phyloP scores from a whole-genome alignment of 2,113 vertebrate species.

The Bos indicus region DNA sequence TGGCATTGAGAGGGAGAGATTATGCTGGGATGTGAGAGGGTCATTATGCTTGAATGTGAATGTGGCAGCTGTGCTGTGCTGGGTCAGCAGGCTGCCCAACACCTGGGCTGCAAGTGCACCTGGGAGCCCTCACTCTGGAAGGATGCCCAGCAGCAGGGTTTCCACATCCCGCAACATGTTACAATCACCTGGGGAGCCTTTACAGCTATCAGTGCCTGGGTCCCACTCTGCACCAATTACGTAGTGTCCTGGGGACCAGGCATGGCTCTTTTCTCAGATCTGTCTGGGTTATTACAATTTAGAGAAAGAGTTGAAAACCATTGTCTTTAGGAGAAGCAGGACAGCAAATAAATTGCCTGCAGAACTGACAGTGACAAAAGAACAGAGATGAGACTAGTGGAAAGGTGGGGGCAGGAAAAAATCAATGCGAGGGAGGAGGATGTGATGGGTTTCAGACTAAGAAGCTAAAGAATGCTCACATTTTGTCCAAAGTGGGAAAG shows the following conservation, averaged over 20 bases:
- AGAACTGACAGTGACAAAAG: neutral
- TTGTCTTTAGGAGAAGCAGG: neutral
- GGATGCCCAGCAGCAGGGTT: neutral
- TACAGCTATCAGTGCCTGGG: neutral
- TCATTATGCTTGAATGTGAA: neutral
- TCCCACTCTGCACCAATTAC: neutral
- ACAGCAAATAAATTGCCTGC: neutral
- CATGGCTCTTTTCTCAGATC: neutral
- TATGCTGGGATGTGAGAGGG: neutral
- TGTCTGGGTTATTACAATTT: neutral
- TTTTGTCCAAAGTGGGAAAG: neutral
- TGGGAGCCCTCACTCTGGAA: neutral
- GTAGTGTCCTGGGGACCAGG: neutral
- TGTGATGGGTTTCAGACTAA: neutral
- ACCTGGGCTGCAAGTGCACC: neutral
- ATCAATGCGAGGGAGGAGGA: neutral
- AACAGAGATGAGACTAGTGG: neutral
- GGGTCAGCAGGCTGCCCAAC: neutral
- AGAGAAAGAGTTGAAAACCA: neutral
- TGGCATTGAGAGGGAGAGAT: neutral
- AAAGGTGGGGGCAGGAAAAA: neutral
- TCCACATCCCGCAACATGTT: neutral
- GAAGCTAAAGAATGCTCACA: neutral
- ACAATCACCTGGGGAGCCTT: neutral
- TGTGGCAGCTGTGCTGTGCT: rapidly evolving